Base-by-base conservation (phyloP, 2,113 vertebrate species). In the Rhodinocichla rosea region DNA sequence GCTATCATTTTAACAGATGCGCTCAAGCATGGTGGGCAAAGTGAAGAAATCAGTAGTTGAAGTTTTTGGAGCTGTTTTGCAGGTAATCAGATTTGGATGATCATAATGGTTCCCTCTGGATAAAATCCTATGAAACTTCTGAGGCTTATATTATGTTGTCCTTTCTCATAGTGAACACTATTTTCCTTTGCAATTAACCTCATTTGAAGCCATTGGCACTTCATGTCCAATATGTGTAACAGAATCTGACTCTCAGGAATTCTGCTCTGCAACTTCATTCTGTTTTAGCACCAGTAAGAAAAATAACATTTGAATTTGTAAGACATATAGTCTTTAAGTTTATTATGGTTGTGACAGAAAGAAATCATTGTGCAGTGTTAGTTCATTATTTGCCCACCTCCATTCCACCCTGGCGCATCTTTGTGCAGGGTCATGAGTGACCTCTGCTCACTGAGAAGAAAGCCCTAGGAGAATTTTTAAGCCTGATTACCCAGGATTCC, bases 331-430 rank as follows among this genome's bases (percentile, higher is more conserved):
- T 62, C 32, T 11, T 86, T 32, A 42, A 0, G 2, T 44, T 10
- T 47, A 19, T 75, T 56, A 30, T 24, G 26, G 63, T 4, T 83
- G 4, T 56, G 52, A 71, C 26, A 50, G 49, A 87, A 87, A 50
- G 49, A 87, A 87, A 57, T 76, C 5, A 6, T 12, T 28, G 12
- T 42, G 13, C 7, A 53, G 39, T 22, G 18, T 56, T 32, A 42
- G 11, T 28, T 77, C 8, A 5, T 64, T 68, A 17, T 82, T 53
- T 92, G 1, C 5, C 16, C 2, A 1, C 13, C 11, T 42, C 13
- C 23, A 14, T 40, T 56, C 18, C 45, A 55, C 15, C 28, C 26
- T 47, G 37, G 28, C 47, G 45, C 0, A 0, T 11, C 49, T 78
- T 63, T 55, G 7, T 24, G 10, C 32, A n/a, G 7, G 7, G 15